Evolutionary conservation across 2,113 vertebrate genomes (phyloP).

Genomic region (Microcebus lehilahytsara): DNA sequence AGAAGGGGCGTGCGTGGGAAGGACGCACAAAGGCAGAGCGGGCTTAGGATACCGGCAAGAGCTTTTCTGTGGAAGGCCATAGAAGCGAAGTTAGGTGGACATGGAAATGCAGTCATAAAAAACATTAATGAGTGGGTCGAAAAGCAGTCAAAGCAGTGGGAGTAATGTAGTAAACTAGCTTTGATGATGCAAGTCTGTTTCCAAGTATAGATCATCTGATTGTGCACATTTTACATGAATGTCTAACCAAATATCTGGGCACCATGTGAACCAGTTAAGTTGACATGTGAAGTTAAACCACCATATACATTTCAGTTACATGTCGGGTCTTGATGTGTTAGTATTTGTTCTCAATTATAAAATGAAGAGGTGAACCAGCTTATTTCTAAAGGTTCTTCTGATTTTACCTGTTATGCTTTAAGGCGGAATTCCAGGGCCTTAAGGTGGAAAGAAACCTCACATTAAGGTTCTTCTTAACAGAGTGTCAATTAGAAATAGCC

Average conservation of each 20-base stretch:
- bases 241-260: background rate
- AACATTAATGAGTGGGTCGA: no score
- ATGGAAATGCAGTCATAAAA: background rate
- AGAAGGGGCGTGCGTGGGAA: rapidly evolving
- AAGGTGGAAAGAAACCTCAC: background rate
- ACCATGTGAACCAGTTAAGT: background rate
- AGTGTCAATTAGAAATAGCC: background rate
- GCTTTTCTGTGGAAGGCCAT: background rate
- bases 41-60: background rate
- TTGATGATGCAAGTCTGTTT: background rate
- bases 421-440: background rate
- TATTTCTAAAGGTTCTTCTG: background rate
- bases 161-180: background rate
- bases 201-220: background rate
- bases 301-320: background rate
- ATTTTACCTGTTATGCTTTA: background rate
- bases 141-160: background rate
- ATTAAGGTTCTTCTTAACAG: background rate
- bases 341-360: background rate
- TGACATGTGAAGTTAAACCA: background rate
- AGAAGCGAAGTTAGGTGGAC: background rate
- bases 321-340: background rate
- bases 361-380: background rate
- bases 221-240: background rate
- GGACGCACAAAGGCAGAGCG: background rate